Conservation (phyloP, 2,113 vertebrate genomes). For the Hydrochoerus hydrochaeris region DNA sequence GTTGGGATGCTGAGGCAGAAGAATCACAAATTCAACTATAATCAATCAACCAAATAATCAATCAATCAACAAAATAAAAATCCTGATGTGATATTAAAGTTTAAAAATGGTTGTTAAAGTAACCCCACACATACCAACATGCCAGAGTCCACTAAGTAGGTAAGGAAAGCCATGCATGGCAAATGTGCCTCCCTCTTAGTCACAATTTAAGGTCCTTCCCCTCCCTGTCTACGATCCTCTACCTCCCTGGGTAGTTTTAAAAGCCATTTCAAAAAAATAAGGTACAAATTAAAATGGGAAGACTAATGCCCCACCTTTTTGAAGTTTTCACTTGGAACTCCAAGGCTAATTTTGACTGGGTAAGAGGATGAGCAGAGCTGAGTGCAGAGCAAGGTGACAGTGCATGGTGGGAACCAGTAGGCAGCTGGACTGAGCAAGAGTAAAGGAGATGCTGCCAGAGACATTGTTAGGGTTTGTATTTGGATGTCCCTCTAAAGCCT, state of each 20-base stretch:
- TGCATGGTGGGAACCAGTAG: background rate
- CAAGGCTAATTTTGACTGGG: background rate
- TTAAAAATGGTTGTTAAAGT: background rate
- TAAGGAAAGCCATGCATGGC: background rate
- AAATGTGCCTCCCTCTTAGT: background rate
- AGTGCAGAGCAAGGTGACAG: background rate
- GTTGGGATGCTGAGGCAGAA: background rate
- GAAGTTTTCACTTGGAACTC: background rate
- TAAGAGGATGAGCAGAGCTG: background rate
- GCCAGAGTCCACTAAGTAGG: background rate
- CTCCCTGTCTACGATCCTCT: background rate
- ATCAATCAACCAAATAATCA: background rate
- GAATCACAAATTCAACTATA: background rate
- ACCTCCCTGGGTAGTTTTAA: background rate
- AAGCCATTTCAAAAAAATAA: slow-evolving; percentile 21
- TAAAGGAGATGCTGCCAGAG: background rate
- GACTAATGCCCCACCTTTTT: background rate
- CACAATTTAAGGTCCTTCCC: background rate
- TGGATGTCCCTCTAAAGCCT: background rate
- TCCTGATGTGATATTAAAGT: background rate
- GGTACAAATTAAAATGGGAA: slow-evolving; percentile 8
- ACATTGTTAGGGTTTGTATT: background rate
- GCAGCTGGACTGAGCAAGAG: background rate
- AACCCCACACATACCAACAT: background rate
- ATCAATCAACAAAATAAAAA: background rate